These are phyloP conservation scores for Drosophila nigritarsus DNA, from an alignment of 2,888 invertebrate species.

Conservation along the genomic window DNA sequence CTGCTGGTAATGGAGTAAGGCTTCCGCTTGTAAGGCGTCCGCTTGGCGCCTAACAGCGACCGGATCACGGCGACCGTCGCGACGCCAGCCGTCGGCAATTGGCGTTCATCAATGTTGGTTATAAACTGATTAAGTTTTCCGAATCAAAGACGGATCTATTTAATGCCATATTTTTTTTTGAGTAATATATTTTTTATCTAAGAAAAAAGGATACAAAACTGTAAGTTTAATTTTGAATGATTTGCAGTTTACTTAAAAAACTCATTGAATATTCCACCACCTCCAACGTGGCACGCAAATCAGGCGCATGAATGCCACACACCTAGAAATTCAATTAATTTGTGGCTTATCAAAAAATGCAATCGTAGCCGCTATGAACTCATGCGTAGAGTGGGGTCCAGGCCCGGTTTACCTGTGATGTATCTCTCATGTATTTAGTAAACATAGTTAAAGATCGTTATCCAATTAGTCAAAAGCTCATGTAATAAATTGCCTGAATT, in stretches of 20 bases:
- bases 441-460: conserved; percentile 78
- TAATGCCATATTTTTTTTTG: background rate
- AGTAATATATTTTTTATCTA: background rate
- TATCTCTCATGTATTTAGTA: conserved; percentile 68
- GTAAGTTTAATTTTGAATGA: background rate
- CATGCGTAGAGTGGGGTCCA: conserved; percentile 45
- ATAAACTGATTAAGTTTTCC: background rate
- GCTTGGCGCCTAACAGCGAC: too few relatives aligned
- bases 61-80: too few relatives aligned
- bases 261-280: background rate
- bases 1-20: too few relatives aligned
- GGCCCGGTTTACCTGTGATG: conserved; percentile 33
- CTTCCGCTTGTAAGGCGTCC: too few relatives aligned
- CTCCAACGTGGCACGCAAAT: conserved; percentile 30
- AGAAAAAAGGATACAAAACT: background rate
- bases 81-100: too few relatives aligned
- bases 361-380: conserved; percentile 65
- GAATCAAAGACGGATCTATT: background rate
- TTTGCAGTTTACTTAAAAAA: background rate
- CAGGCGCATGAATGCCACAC: conserved; percentile 32
- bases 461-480: conserved; percentile 80
- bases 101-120: background rate
- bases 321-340: conserved; percentile 69
- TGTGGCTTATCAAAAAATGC: conserved; percentile 64
- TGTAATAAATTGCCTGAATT: conserved; percentile 83